Conservation (phyloP, 2,797 vertebrate species). For the Myotis daubentonii region DNA sequence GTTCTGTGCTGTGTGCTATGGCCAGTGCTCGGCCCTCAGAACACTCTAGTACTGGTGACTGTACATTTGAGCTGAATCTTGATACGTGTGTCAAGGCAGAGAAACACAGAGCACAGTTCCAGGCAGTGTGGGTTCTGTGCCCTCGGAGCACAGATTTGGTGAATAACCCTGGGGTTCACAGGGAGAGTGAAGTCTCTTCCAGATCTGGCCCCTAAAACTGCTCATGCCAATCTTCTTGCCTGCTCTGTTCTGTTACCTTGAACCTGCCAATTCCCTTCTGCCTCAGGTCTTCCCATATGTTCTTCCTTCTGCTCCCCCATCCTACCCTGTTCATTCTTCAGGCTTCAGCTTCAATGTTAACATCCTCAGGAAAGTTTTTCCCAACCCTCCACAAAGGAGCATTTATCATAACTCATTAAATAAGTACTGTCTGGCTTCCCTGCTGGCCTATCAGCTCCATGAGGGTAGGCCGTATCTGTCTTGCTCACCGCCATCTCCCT, state of each 20-base stretch:
- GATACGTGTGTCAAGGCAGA: rapidly evolving
- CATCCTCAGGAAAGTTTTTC: neutral
- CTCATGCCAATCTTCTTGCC: neutral
- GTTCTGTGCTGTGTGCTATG: neutral
- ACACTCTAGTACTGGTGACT: neutral
- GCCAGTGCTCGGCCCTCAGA: neutral
- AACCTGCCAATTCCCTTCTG: neutral
- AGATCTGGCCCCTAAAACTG: neutral
- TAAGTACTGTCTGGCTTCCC: neutral
- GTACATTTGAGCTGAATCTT: neutral
- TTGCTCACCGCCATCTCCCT: neutral
- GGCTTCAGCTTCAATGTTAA: neutral
- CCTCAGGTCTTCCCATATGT: conserved; percentile 4
- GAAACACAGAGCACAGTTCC: neutral
- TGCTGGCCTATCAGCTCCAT: neutral
- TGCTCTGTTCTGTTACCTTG: neutral
- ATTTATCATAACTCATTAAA: neutral
- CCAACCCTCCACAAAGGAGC: neutral
- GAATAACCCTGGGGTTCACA: neutral
- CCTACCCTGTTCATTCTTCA: neutral
- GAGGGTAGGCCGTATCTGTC: neutral
- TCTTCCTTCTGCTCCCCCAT: conserved; percentile 12
- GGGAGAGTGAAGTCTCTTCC: neutral
- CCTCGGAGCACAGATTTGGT: neutral
- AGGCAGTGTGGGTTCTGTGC: neutral